phyloP scores from a whole-genome alignment of 2,113 vertebrate genomes.

The Oenanthe melanoleuca region DNA sequence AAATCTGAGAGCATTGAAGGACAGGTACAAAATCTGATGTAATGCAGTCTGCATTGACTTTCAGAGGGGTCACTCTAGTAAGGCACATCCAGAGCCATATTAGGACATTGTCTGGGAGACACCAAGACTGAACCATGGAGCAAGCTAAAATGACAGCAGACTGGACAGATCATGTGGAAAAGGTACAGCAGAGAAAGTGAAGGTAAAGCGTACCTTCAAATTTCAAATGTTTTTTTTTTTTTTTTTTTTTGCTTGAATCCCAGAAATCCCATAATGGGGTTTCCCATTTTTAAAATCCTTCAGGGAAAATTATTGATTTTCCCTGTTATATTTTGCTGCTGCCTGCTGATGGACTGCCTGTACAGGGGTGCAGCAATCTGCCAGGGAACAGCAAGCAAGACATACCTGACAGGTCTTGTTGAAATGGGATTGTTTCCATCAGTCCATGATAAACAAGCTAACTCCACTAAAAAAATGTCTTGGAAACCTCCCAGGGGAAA shows the following conservation, averaged over 20 bases:
- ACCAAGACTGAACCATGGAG: not conserved
- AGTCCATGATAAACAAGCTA: not conserved
- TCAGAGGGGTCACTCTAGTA: not conserved
- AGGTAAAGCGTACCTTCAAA: not conserved
- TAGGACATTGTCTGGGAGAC: not conserved
- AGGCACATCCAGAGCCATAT: not conserved
- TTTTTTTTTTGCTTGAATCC: fast-evolving
- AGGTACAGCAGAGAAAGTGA: not conserved
- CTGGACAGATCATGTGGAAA: fast-evolving
- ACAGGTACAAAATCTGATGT: not conserved
- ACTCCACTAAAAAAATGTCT: not conserved
- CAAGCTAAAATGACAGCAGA: not conserved
- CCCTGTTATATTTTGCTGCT: not conserved
- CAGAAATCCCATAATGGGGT: not conserved
- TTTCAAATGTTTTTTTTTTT: not conserved
- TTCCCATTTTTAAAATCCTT: not conserved
- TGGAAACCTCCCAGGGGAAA: not conserved
- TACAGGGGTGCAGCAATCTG: not conserved
- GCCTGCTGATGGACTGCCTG: not conserved
- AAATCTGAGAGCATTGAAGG: not conserved
- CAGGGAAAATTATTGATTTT: not conserved
- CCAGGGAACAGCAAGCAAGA: not conserved
- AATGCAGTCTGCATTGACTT: not conserved
- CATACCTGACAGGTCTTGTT: not conserved
- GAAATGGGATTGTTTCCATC: not conserved